These are phyloP conservation scores for Gallinago media DNA, from an alignment of 2,113 vertebrate species.

Conservation along the genomic window DNA sequence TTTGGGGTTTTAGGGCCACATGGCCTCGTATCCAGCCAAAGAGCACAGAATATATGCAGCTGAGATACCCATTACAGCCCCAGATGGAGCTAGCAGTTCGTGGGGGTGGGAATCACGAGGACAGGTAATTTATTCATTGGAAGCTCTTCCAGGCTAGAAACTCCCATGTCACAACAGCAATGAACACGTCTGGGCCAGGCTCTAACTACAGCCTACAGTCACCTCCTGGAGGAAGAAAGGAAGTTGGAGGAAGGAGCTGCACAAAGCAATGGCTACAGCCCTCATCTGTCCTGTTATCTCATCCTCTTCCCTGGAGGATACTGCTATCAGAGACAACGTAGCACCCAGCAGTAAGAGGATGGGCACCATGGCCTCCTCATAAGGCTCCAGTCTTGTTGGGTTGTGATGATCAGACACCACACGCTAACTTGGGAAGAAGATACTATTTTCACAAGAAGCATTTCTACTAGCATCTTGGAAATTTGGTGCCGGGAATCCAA, in stretches of 20 bases:
- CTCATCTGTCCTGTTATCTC: background rate
- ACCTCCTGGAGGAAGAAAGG: background rate
- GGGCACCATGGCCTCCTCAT: background rate
- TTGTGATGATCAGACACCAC: background rate
- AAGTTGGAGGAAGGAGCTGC: background rate
- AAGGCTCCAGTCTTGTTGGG: background rate
- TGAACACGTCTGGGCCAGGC: background rate
- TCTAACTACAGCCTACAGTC: background rate
- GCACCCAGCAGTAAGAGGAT: background rate
- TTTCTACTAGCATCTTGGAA: background rate
- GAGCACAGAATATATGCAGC: background rate
- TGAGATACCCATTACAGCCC: background rate
- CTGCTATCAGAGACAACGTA: background rate
- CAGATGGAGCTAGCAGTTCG: background rate
- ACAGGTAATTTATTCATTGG: background rate
- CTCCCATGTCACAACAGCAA: background rate
- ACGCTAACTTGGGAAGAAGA: background rate
- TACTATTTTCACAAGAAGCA: background rate
- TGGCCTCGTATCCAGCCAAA: background rate
- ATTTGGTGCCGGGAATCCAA: background rate
- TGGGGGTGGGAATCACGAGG: fast-evolving
- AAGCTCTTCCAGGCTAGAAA: background rate
- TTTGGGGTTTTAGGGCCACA: background rate
- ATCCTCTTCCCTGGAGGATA: background rate
- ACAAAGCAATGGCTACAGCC: background rate